phyloP scores from a whole-genome alignment of 2,113 vertebrate genomes.

The Daubentonia madagascariensis region DNA sequence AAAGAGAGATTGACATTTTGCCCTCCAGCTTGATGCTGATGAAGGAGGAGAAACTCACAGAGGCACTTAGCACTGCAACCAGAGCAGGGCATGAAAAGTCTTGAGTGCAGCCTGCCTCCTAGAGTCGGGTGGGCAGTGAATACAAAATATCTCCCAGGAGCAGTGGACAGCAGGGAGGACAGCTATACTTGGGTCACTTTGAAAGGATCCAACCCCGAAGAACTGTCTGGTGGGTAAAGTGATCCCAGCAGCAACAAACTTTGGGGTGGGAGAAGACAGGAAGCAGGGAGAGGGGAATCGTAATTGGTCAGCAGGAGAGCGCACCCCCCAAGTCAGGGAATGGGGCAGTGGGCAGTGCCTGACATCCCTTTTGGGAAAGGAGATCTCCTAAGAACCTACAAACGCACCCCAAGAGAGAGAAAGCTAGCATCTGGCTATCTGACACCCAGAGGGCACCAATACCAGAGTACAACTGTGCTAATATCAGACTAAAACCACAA shows the following conservation, averaged over 20 bases:
- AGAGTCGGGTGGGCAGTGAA: not conserved
- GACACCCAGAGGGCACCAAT: not conserved
- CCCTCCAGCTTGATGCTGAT: accelerated
- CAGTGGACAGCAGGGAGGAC: not conserved
- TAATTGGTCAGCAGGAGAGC: not conserved
- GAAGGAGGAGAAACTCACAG: not conserved
- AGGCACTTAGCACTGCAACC: not conserved
- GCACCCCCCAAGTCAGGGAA: not conserved
- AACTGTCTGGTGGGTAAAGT: not conserved
- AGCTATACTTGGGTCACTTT: not conserved
- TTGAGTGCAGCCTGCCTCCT: not conserved
- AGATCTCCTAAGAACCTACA: not conserved
- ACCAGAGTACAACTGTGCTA: not conserved
- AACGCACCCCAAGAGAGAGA: not conserved
- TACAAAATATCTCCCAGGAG: not conserved
- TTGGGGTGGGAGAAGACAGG: too few relatives aligned
- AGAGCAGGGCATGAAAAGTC: not conserved
- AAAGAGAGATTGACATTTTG: not conserved
- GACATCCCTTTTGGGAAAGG: not conserved
- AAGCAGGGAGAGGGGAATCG: not conserved
- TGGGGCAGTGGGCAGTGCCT: not conserved
- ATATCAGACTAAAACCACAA: not conserved
- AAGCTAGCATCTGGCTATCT: not conserved
- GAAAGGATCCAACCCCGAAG: not conserved
- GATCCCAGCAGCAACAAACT: not conserved